Conservation (phyloP, 2,797 vertebrate species). For the Sus cebifrons region DNA sequence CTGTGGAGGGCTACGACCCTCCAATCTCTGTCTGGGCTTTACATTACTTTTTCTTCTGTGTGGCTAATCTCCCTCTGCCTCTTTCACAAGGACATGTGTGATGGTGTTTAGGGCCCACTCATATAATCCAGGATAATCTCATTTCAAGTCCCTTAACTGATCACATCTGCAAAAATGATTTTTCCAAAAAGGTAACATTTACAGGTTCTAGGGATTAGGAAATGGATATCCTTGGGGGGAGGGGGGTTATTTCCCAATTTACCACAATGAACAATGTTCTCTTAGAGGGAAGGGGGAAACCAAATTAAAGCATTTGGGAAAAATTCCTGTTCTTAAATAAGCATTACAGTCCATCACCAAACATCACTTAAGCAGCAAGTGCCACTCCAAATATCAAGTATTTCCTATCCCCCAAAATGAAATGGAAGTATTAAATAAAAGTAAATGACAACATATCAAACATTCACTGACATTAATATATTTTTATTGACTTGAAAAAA, state of each 20-base stretch:
- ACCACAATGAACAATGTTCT: neutral
- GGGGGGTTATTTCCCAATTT: neutral
- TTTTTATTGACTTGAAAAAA: neutral
- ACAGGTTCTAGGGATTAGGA: neutral
- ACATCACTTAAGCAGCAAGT: neutral
- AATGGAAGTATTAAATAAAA: slow-evolving; percentile 2
- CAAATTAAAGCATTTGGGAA: neutral
- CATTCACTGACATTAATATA: neutral
- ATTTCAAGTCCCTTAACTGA: neutral
- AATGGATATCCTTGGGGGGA: neutral
- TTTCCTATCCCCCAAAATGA: neutral
- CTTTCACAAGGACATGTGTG: neutral
- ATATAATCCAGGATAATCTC: neutral
- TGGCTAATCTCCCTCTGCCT: neutral
- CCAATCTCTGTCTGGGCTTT: neutral
- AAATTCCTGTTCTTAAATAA: neutral
- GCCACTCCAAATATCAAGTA: neutral
- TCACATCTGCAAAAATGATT: neutral
- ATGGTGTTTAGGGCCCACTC: neutral
- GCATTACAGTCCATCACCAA: neutral
- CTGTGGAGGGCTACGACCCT: accelerated
- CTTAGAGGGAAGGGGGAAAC: neutral
- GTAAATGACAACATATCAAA: neutral
- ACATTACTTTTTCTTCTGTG: neutral
- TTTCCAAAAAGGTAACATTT: neutral